Evolutionary conservation across 1,140 invertebrate species (phyloP), one percentile per base, ranked within the genome.

Genomic region (Trichonephila clavata): DNA sequence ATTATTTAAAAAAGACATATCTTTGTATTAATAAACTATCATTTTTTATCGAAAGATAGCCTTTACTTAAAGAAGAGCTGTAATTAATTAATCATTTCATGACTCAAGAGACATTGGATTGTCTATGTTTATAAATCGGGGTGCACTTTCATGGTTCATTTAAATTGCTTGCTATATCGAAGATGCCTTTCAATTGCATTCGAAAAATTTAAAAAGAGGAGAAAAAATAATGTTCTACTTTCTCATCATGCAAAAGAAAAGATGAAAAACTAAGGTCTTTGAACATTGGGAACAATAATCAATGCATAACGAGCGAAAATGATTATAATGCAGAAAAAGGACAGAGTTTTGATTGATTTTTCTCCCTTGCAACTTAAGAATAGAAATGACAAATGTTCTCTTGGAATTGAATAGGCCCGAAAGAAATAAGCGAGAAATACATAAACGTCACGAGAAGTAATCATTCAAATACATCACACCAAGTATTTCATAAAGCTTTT

Each of bases 401-500:
- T 84, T 92, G n/a, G 57, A 83, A 32, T 84, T 92, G 77, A 92
- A 92, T 65, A 57, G 24, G 39, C 80, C n/a, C 27, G 20, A 84
- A 65, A 92, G 90, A 92, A 92, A 92, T 84, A 92, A 92, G 81
- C 77, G 61, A 92, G 80, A 84, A 92, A 83, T 92, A 84, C 80
- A 92, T 92, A 92, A 92, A 84, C 61, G 80, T 92, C 90, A 92
- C 80, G 20, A 60, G 43, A 92, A 65, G 80, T 84, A 92, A 92
- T 84, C 61, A 84, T 92, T 92, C 77, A 90, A 90, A 90, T 90
- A 61, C 88, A 90, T 90, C 88, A 90, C 71, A 77, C 71, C n/a
- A 80, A 90, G 50, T 90, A 81, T 90, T 89, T 90, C 88, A 80
- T 90, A 90, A 90, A 80, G 43, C 68, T 32, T 81, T 90, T 90